Evolutionary conservation across 2,113 vertebrate species (phyloP), one percentile per base, ranked within the genome.

Genomic region (Petrocephalus zakoni): DNA sequence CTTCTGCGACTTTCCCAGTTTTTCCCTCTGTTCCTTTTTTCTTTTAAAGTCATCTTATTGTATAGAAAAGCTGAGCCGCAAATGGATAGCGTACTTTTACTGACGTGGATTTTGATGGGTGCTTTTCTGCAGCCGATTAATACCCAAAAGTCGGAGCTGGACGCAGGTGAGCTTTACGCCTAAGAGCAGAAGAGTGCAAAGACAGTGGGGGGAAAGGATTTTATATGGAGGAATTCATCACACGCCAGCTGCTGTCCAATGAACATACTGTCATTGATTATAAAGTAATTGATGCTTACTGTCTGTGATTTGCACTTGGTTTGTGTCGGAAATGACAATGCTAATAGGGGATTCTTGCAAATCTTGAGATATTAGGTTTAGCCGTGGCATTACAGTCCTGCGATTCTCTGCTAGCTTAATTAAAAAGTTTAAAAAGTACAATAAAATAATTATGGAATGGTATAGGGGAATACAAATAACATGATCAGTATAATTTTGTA

Each of bases 111-210:
- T 75, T 21, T 81, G 34, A 49, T 46, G 47, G 17, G 9, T 22
- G 68, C 34, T 49, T 25, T 88, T 42, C 34, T 88, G 9, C 72
- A 22, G 72, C 68, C 47, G 72, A 42, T 49, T 29, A 21, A 81
- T 46, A 46, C 51, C 29, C 52, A 55, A 42, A 56, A 46, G 68
- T 53, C 72, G 25, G 68, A 55, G 75, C 21, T 55, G 51, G 87
- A 88, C 34, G 10, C 87, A 88, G 87, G 87, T 88, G 34, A 88
- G 87, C 11, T 47, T 82, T 46, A 46, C 78, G 6, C 21, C 47
- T 49, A 46, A 82, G 78, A 82, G 17, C 42, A 1, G 37, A 46
- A 21, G 46, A 83, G 22, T 37, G 29, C 34, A 5, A 5, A 19
- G 29, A 75, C 25, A 37, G 15, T 19, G 72, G 4, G 13, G 0